phyloP scores from a whole-genome alignment of 1,140 invertebrate species.

The Pectinophora gossypiella region DNA sequence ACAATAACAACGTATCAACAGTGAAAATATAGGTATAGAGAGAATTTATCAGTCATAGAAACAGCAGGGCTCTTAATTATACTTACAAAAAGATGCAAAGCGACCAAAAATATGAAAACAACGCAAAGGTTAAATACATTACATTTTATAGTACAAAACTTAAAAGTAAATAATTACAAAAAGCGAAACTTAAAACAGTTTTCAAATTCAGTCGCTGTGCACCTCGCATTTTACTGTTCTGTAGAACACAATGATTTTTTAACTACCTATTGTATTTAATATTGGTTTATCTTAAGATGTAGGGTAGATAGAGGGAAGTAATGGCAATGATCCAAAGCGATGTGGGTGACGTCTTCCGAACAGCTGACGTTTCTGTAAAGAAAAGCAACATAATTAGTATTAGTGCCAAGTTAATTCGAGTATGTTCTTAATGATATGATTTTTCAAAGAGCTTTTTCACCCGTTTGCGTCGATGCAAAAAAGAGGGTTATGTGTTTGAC shows the following conservation, averaged over 20 bases:
- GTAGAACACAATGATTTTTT: neutral
- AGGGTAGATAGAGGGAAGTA: neutral
- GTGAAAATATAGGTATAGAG: constrained; percentile 43
- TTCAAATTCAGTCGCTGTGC: neutral
- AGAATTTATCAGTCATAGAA: constrained; percentile 54
- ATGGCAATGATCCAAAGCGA: neutral
- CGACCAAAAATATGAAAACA: neutral
- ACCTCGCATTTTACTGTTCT: neutral
- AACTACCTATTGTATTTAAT: neutral
- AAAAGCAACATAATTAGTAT: no score
- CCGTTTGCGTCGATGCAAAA: no score
- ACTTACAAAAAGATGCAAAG: neutral
- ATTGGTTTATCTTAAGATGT: neutral
- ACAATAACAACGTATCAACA: constrained; percentile 63
- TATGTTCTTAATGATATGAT: no score
- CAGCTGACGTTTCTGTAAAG: neutral
- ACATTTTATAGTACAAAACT: neutral
- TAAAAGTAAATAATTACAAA: neutral
- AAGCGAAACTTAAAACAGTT: neutral
- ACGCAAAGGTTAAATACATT: no score
- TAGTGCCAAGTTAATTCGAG: no score
- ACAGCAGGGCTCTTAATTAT: constrained; percentile 26
- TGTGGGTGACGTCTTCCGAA: neutral
- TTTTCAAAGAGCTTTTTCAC: no score
- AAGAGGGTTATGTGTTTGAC: no score